Conservation (phyloP, 2,797 vertebrate genomes). For the Anguilla pacifica region DNA sequence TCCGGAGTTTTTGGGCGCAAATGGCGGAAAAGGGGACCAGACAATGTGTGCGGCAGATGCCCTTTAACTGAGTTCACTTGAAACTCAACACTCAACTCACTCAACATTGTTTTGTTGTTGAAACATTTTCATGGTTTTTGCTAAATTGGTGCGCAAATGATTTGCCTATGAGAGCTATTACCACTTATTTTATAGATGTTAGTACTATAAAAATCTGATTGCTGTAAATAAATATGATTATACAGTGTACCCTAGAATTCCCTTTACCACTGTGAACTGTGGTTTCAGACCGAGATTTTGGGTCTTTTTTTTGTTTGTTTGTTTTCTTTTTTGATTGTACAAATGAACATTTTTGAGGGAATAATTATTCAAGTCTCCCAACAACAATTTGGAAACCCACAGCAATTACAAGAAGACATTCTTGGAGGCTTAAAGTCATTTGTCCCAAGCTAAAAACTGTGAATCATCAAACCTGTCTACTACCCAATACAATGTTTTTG, state of each 20-base stretch:
- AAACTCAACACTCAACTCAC: constrained; percentile 42
- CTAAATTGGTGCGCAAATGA: not conserved
- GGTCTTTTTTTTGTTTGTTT: not conserved
- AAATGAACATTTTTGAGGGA: not conserved
- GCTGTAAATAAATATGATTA: not conserved
- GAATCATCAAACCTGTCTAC: not conserved
- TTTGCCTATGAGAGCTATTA: not conserved
- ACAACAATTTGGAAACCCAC: not conserved
- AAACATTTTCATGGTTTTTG: not conserved
- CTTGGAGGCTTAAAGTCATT: not conserved
- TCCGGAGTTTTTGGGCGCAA: not conserved
- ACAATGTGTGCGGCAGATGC: not conserved
- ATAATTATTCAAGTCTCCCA: not conserved
- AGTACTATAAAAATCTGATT: not conserved
- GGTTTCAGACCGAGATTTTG: not conserved
- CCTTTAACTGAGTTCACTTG: constrained; percentile 18
- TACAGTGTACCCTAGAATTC: not conserved
- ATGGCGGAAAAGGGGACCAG: not conserved
- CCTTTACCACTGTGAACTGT: not conserved
- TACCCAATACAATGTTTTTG: not conserved
- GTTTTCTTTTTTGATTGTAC: not conserved
- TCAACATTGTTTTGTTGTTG: constrained; percentile 49
- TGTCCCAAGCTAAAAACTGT: not conserved
- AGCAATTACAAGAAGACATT: not conserved
- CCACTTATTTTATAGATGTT: not conserved